phyloP scores from a whole-genome alignment of 2,888 invertebrate genomes.

The Drosophila mercatorum region DNA sequence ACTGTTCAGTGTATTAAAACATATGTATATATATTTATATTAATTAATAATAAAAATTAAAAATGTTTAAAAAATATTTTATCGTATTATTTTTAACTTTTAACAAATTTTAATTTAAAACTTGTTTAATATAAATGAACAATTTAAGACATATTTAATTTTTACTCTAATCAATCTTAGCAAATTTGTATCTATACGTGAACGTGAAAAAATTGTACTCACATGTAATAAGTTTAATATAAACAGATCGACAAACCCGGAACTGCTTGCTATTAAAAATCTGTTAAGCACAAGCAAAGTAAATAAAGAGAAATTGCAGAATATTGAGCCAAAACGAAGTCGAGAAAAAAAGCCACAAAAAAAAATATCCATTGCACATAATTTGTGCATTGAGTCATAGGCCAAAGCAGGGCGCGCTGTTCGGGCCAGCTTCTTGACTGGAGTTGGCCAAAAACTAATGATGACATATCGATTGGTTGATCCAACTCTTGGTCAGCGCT shows the following conservation, averaged over 20 bases:
- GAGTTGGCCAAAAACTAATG: slow-evolving; percentile 56
- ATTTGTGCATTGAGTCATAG: slow-evolving; percentile 40
- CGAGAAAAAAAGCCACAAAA: neutral
- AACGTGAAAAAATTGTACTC: too few relatives aligned
- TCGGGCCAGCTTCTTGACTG: slow-evolving; percentile 6
- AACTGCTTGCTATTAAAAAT: neutral
- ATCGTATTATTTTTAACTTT: too few relatives aligned
- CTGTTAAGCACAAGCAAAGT: neutral
- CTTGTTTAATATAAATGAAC: too few relatives aligned
- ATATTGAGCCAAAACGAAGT: neutral
- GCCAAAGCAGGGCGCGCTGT: neutral
- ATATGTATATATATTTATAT: too few relatives aligned
- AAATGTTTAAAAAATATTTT: too few relatives aligned
- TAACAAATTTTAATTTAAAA: too few relatives aligned
- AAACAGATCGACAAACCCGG: neutral
- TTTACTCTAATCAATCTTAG: too few relatives aligned
- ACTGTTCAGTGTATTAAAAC: too few relatives aligned
- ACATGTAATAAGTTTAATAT: too few relatives aligned
- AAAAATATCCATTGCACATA: slow-evolving; percentile 16
- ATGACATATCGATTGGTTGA: slow-evolving; percentile 70
- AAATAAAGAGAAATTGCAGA: neutral
- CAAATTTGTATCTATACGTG: too few relatives aligned
- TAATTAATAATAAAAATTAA: too few relatives aligned
- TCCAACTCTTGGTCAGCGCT: slow-evolving; percentile 23
- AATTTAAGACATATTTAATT: too few relatives aligned